phyloP scores from a whole-genome alignment of 2,888 invertebrate species.

The Lithophane socia region DNA sequence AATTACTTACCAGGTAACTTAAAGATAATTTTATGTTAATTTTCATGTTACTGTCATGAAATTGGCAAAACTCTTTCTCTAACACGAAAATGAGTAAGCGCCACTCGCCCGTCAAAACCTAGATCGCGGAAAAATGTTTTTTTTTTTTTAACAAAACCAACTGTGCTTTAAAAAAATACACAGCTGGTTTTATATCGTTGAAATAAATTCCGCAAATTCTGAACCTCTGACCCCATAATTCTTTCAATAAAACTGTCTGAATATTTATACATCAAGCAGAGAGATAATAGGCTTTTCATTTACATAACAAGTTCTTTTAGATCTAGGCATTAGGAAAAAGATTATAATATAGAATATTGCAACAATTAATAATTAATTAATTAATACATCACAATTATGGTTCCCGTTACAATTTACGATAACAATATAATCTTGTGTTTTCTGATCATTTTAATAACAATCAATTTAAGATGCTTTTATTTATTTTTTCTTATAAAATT shows the following conservation, averaged over 20 bases:
- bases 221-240: conserved; percentile 30
- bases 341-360: conserved; percentile 37
- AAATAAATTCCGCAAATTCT: conserved; percentile 32
- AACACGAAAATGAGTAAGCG: not conserved
- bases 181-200: conserved; percentile 3
- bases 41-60: not conserved
- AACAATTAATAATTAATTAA: conserved; percentile 45
- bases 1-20: not conserved
- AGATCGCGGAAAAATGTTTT: not conserved
- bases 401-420: conserved; percentile 43
- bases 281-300: conserved; percentile 18
- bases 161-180: not conserved
- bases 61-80: not conserved
- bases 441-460: conserved; percentile 10
- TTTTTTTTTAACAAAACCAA: not conserved
- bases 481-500: too few relatives aligned
- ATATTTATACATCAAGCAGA: conserved; percentile 11
- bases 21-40: not conserved
- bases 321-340: conserved; percentile 6
- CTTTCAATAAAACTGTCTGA: conserved; percentile 31
- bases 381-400: conserved; percentile 21
- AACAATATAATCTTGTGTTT: conserved; percentile 25
- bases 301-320: conserved; percentile 48
- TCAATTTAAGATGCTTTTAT: not conserved
- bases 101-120: not conserved